Percentiles rank a stretch among this genome's conserved stretches.
These are phyloP conservation scores for Ammodytes marinus DNA, from an alignment of 2,113 vertebrate species.

Conservation along the genomic window DNA sequence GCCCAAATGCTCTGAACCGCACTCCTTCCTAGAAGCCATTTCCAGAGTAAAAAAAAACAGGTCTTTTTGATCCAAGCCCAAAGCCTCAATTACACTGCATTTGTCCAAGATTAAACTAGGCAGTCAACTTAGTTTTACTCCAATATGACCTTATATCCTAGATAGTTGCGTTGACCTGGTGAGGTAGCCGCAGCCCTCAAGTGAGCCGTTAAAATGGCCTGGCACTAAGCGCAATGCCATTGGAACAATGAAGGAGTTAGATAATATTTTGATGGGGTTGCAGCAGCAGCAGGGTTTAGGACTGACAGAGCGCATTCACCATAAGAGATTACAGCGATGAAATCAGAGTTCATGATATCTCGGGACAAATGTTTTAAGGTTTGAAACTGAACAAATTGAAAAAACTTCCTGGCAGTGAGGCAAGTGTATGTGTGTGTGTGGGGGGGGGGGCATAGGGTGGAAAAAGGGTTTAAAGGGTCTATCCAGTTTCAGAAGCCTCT, in stretches of 20 bases:
- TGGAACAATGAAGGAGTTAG: constrained; percentile 39
- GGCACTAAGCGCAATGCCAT: constrained; percentile 18
- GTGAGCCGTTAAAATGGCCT: constrained; percentile 13
- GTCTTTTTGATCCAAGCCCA: constrained; percentile 36
- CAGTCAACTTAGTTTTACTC: constrained; percentile 62
- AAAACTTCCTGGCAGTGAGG: constrained; percentile 45
- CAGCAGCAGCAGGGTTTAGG: constrained; percentile 18
- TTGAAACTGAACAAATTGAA: constrained; percentile 39
- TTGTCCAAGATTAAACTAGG: constrained; percentile 67
- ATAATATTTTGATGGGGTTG: constrained; percentile 29
- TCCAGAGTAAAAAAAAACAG: constrained; percentile 17
- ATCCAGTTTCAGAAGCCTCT: constrained; percentile 78
- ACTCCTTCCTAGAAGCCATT: constrained; percentile 52
- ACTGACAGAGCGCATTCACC: not conserved
- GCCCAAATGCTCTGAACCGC: constrained; percentile 31
- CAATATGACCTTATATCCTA: constrained; percentile 26
- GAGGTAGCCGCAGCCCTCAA: constrained; percentile 18
- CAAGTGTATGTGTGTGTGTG: constrained; percentile 45
- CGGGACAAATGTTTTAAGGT: constrained; percentile 58
- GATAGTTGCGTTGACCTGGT: constrained; percentile 42
- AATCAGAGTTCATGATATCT: constrained; percentile 62
- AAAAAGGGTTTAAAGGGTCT: constrained; percentile 65
- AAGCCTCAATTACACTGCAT: constrained; percentile 69
- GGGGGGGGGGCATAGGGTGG: constrained; percentile 70
- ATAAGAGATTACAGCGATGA: constrained; percentile 53